A percentile compares a stretch with the other conserved stretches of the same genome.
Evolutionary conservation across 2,113 vertebrate species (phyloP).

Genomic region (Pomatorhinus ruficollis): DNA sequence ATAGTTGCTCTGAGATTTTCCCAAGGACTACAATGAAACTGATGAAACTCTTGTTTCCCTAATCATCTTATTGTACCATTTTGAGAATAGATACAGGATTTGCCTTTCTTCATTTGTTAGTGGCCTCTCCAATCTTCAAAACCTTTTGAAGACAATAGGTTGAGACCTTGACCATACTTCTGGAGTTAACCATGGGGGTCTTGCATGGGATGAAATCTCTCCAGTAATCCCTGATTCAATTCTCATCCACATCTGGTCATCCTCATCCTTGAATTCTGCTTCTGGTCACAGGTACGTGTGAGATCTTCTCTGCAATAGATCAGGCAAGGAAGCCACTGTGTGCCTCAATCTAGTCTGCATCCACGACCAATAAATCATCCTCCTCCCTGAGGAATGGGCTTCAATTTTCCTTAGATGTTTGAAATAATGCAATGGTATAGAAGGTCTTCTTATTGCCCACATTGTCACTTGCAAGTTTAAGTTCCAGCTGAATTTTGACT

Average conservation of each 20-base stretch:
- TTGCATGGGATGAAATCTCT: background rate
- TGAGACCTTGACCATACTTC: background rate
- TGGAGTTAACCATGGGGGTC: accelerated
- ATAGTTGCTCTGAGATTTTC: background rate
- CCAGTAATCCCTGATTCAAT: background rate
- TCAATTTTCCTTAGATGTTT: background rate
- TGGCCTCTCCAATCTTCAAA: background rate
- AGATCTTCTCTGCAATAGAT: background rate
- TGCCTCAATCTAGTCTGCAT: background rate
- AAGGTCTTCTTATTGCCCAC: background rate
- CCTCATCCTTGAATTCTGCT: background rate
- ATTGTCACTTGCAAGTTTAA: background rate
- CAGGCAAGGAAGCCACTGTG: background rate
- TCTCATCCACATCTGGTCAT: background rate
- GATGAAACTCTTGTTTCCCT: background rate
- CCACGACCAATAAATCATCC: background rate
- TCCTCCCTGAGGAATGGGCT: background rate
- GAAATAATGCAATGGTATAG: background rate
- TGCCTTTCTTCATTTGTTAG: background rate
- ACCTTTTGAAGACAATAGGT: background rate
- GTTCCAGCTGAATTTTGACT: background rate
- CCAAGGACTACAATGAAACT: background rate
- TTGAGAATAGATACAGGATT: background rate
- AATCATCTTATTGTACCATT: background rate
- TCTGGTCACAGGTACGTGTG: background rate